Conservation (phyloP, 2,888 invertebrate species). For the Diplolepis rosae region DNA sequence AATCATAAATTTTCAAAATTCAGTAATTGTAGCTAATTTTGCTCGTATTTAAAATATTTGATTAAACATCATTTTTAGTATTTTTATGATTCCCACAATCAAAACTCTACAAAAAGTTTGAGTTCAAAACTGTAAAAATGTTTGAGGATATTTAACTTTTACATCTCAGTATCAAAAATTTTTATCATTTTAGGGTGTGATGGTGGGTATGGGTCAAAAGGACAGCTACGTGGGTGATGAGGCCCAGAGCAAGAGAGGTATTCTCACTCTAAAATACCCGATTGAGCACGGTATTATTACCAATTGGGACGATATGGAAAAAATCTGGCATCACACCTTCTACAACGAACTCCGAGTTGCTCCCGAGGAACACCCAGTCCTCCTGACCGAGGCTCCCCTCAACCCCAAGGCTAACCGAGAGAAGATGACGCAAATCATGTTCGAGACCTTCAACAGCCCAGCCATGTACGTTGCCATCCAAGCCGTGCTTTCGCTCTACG, state of each 20-base stretch:
- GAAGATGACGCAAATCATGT: slow-evolving; percentile 88
- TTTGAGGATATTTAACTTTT: too few relatives aligned
- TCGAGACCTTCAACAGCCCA: slow-evolving; percentile 90
- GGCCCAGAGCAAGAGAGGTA: slow-evolving; percentile 89
- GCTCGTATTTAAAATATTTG: too few relatives aligned
- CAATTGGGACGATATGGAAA: slow-evolving; percentile 95
- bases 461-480: slow-evolving; percentile 92
- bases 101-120: neutral
- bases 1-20: too few relatives aligned
- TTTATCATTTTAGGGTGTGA: slow-evolving; percentile 2
- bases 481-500: slow-evolving; percentile 91
- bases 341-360: slow-evolving; percentile 90
- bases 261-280: slow-evolving; percentile 85
- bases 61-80: too few relatives aligned
- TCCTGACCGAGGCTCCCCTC: slow-evolving; percentile 93
- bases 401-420: slow-evolving; percentile 97
- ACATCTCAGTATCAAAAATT: too few relatives aligned
- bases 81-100: too few relatives aligned
- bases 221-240: slow-evolving; percentile 92
- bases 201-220: slow-evolving; percentile 80
- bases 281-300: slow-evolving; percentile 79
- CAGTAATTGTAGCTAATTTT: too few relatives aligned
- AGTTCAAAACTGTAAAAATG: too few relatives aligned
- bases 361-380: slow-evolving; percentile 95
- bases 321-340: slow-evolving; percentile 79